These are phyloP conservation scores for Meiosimyza decipiens DNA, from an alignment of 2,888 invertebrate species.

Conservation along the genomic window DNA sequence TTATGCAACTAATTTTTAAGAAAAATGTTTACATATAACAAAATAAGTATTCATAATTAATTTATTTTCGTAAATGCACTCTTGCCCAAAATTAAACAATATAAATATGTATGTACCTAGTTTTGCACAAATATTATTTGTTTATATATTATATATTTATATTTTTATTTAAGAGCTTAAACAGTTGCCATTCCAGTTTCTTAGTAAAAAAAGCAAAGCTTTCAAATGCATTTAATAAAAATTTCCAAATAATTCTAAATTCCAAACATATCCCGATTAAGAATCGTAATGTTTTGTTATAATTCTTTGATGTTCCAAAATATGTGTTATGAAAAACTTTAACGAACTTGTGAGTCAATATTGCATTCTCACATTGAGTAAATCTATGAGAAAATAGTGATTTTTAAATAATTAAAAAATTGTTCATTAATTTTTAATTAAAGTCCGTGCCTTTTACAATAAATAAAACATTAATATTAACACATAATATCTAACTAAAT, in stretches of 20 bases:
- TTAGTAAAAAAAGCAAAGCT: neutral
- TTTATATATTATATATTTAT: neutral
- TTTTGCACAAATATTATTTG: neutral
- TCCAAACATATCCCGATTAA: slow-evolving; percentile 33
- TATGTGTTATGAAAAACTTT: no score
- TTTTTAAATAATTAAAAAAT: slow-evolving; percentile 27
- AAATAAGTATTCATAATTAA: slow-evolving; percentile 6
- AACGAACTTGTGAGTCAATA: no score
- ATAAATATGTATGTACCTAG: slow-evolving; percentile 15
- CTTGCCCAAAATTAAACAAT: slow-evolving; percentile 38
- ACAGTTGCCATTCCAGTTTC: slow-evolving; percentile 30
- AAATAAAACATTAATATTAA: neutral
- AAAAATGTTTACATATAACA: no score
- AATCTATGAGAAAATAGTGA: neutral
- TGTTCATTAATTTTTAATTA: neutral
- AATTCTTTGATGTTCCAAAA: no score
- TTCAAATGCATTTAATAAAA: neutral
- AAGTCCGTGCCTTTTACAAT: slow-evolving; percentile 24
- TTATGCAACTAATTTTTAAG: no score
- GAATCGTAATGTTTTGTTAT: slow-evolving; percentile 20
- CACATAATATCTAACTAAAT: neutral
- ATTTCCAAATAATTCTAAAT: slow-evolving; percentile 16
- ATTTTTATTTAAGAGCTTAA: neutral
- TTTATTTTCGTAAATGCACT: slow-evolving; percentile 19
- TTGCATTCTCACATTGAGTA: no score